Percentiles rank a stretch among this genome's conserved stretches.
These are phyloP conservation scores for Pocillopora verrucosa DNA, from an alignment of 64 coral and sea anemone genomes.

Conservation along the genomic window DNA sequence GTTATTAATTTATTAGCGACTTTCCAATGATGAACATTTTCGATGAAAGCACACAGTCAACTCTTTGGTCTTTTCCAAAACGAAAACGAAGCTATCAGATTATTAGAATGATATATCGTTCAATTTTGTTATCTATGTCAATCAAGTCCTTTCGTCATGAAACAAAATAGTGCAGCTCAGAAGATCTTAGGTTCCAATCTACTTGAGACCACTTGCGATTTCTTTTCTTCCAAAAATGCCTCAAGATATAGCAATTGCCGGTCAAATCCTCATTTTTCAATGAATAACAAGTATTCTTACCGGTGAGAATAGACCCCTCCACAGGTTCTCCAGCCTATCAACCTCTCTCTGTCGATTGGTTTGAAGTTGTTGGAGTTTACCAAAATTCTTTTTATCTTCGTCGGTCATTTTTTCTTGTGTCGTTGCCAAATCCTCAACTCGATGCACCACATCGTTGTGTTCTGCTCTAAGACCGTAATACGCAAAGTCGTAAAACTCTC, in stretches of 20 bases:
- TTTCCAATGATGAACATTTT: not conserved
- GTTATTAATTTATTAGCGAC: too few relatives aligned
- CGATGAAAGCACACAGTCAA: too few relatives aligned
- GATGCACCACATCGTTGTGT: constrained; percentile 9
- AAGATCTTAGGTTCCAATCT: too few relatives aligned
- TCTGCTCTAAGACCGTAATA: constrained; percentile 2
- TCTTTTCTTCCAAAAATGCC: not conserved
- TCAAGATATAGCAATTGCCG: not conserved
- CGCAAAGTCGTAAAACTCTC: constrained; percentile 9
- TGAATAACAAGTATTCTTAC: not conserved
- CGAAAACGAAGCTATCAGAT: too few relatives aligned
- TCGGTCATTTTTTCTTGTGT: not conserved
- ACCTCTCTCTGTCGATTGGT: not conserved
- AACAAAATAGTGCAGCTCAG: too few relatives aligned
- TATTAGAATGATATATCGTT: too few relatives aligned
- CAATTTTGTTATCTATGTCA: too few relatives aligned
- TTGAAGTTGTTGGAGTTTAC: not conserved
- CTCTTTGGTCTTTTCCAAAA: too few relatives aligned
- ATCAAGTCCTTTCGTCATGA: too few relatives aligned
- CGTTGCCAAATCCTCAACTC: not conserved
- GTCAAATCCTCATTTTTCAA: not conserved
- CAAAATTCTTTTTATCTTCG: not conserved
- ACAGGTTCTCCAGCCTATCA: not conserved
- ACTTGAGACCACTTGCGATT: too few relatives aligned
- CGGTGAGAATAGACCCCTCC: not conserved